Evolutionary conservation across 2,797 vertebrate species (phyloP).

Genomic region (Halcyon badia): DNA sequence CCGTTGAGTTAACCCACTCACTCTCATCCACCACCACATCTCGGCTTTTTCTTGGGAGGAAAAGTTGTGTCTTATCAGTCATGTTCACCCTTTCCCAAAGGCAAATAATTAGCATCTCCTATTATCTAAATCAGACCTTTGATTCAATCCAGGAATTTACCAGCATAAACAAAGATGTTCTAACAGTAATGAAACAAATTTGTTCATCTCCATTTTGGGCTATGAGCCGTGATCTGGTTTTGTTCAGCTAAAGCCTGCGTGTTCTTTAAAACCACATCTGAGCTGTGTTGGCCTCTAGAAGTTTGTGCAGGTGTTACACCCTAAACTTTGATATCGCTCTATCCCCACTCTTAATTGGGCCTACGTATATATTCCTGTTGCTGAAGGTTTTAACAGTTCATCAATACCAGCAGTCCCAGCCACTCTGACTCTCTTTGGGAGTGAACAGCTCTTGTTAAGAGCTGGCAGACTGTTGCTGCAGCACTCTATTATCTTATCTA

Average conservation of each 20-base stretch:
- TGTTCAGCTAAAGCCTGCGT: neutral
- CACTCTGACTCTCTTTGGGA: neutral
- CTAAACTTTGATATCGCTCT: accelerated
- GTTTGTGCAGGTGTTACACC: neutral
- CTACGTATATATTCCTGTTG: neutral
- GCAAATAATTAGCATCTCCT: neutral
- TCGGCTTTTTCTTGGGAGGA: neutral
- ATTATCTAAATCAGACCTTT: neutral
- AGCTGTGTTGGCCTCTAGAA: neutral
- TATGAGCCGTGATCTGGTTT: neutral
- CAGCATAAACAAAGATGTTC: neutral
- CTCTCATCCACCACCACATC: neutral
- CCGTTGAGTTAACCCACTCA: neutral
- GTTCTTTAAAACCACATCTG: neutral
- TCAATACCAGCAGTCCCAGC: neutral
- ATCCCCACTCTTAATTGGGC: neutral
- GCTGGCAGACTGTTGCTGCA: neutral
- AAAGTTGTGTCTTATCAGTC: neutral
- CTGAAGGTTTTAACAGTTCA: neutral
- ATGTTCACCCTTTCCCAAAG: neutral
- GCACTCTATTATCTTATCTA: neutral
- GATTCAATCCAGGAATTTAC: neutral
- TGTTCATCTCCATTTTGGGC: neutral
- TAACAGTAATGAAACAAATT: neutral
- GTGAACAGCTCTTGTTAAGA: neutral